Base-by-base conservation (phyloP, 1,140 invertebrate genomes). In the Marisa cornuarietis region DNA sequence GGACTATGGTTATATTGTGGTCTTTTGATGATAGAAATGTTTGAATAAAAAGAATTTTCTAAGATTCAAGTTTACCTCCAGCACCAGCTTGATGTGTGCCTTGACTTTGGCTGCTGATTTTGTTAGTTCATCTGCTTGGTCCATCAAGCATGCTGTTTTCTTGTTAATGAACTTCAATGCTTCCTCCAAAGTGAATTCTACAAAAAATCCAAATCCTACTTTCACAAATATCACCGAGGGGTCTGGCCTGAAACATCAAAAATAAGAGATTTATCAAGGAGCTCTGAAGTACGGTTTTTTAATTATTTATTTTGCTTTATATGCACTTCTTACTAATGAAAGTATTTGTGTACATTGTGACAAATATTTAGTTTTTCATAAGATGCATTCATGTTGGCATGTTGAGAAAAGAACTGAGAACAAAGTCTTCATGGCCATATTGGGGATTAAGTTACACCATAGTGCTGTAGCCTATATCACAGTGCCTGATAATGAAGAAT, bases 11-110 rank as follows among this genome's bases (percentile, higher is more conserved):
- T 2, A 42, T 42, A 42, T n/a, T n/a, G 6, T 6, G 1, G 31
- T 42, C 31, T 6, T 42, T 2, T 42, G 31, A 42, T 42, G 31
- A 42, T 6, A 42, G 31, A 42, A 42, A 42, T 42, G 31, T 71
- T 71, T 49, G 5, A 42, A 42, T 71, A 0, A 71, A 6, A 16
- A 71, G 10, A 69, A 51, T 1, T 71, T n/a, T 20, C 20, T 71
- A 31, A 71, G 31, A 72, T 51, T 22, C 31, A 49, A 5, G n/a
- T 76, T 66, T 81, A 89, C 89, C 85, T 90, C 88, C 13, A 90
- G 73, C 14, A 95, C 93, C 81, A 96, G 88, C 89, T 96, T 96
- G 78, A 97, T 96, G 85, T 96, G 93, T 14, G 95, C 94, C 83
- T 95, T 95, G 0, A 94, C 94, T 83, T 93, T 92, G 1, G 94